Evolutionary conservation across 2,113 vertebrate species (phyloP), one percentile per base, ranked within the genome.

Genomic region (Amblyornis subalaris): DNA sequence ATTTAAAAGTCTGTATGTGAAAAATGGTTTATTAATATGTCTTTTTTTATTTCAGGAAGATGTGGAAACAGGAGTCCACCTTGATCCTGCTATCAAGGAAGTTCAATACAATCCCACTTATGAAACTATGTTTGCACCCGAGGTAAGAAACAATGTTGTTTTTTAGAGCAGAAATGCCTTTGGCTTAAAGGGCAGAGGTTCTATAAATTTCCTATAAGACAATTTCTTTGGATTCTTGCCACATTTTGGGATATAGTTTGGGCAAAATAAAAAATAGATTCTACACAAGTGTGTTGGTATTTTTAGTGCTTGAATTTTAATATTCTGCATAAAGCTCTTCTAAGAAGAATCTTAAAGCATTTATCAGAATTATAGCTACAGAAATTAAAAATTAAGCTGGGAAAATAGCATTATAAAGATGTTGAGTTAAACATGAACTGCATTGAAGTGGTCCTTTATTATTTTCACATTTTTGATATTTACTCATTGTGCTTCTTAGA

Each of bases 91-190:
- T 14, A 71, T 99, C 91, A 99, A 99, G 95, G 99, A 99, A 97
- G 98, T 99, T 95, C 95, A 95, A 0, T 99, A 98, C 77, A 99
- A 99, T 88, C 99, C 99, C 24, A 98, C 98, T 40, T 99, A 96
- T 24, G 99, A 99, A 65, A 99, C 99, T 28, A 98, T 99, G 99
- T 99, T 99, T 98, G 99, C 99, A 89, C 99, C 99, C 42, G 99
- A 99, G 98, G 99, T 99, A 96, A 97, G 98, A 77, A 89, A 47
- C 33, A 45, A 1, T 33, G 40, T 75, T 53, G 20, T 7, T 55
- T 60, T 75, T 91, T 62, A 62, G 48, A 83, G 35, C 14, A 84
- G 35, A 93, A 89, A 50, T 7, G 2, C 23, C 48, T 86, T 88
- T 92, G 65, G 4, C 21, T 71, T 76, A 66, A 58, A 84, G 36